A percentile compares a stretch with the other conserved stretches of the same genome.
These are phyloP conservation scores for Drosophila pseudoananassae DNA, from an alignment of 1,140 invertebrate genomes.

Conservation along the genomic window DNA sequence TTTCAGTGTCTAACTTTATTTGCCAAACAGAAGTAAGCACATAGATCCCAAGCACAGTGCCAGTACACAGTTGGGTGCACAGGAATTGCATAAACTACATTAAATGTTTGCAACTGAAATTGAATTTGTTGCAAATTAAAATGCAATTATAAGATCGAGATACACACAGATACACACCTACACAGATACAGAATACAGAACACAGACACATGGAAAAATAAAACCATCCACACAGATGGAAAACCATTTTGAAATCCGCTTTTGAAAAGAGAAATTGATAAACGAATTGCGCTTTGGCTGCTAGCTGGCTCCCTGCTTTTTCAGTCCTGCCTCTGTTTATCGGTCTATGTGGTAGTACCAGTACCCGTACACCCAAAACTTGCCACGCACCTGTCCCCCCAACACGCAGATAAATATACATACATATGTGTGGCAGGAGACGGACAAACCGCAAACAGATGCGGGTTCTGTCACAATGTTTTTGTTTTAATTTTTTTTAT, in stretches of 20 bases:
- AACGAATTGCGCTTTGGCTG: conserved; percentile 23
- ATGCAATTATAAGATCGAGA: conserved; percentile 50
- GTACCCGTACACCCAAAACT: neutral
- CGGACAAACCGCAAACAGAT: conserved; percentile 36
- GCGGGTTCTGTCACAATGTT: conserved; percentile 6
- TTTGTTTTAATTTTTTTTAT: neutral
- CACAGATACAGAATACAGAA: neutral
- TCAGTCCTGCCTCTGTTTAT: conserved; percentile 9
- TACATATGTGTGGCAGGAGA: neutral
- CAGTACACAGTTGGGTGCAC: conserved; percentile 13
- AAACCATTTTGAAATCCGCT: conserved; percentile 2
- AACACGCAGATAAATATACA: neutral
- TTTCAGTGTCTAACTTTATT: neutral
- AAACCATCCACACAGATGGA: neutral
- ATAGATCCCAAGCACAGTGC: neutral
- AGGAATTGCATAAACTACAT: conserved; percentile 51
- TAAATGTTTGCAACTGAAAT: conserved; percentile 58
- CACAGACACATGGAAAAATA: no score
- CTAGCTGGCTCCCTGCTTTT: neutral
- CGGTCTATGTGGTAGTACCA: neutral
- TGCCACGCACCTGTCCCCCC: conserved; percentile 1
- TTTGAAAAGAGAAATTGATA: conserved; percentile 22
- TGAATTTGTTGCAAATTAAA: conserved; percentile 71
- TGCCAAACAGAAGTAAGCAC: neutral
- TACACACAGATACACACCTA: neutral